Conservation (phyloP, 2,113 vertebrate species). For the Silurus meridionalis region DNA sequence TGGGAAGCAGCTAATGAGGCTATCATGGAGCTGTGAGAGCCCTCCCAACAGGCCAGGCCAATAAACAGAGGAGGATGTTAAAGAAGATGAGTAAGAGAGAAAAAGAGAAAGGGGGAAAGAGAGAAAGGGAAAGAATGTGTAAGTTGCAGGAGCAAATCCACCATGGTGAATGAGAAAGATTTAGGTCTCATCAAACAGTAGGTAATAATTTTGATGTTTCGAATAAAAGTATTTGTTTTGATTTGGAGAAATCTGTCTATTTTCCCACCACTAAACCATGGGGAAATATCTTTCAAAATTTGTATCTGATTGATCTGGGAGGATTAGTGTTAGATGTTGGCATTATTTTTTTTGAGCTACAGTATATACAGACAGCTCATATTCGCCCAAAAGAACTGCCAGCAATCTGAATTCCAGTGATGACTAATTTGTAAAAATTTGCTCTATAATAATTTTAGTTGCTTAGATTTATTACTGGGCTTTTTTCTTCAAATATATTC, state of each 20-base stretch:
- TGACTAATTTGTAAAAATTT: constrained; percentile 18
- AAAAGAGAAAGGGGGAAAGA: constrained; percentile 36
- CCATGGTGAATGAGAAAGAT: constrained; percentile 68
- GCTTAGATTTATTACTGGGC: constrained; percentile 22
- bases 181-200: constrained; percentile 70
- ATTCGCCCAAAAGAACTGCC: neutral
- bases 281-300: constrained; percentile 68
- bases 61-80: constrained; percentile 62
- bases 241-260: constrained; percentile 60
- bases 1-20: constrained; percentile 81
- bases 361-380: constrained; percentile 15
- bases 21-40: constrained; percentile 77
- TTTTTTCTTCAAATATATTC: neutral
- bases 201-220: constrained; percentile 62
- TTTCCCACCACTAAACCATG: constrained; percentile 62
- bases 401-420: neutral
- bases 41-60: constrained; percentile 69
- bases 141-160: constrained; percentile 66
- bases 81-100: constrained; percentile 55
- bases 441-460: constrained; percentile 16
- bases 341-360: constrained; percentile 19
- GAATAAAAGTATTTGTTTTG: constrained; percentile 40
- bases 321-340: constrained; percentile 14
- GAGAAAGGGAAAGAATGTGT: constrained; percentile 63
- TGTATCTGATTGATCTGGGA: constrained; percentile 67